phyloP scores from a whole-genome alignment of 2,113 vertebrate species.

The Laticauda laticaudata region DNA sequence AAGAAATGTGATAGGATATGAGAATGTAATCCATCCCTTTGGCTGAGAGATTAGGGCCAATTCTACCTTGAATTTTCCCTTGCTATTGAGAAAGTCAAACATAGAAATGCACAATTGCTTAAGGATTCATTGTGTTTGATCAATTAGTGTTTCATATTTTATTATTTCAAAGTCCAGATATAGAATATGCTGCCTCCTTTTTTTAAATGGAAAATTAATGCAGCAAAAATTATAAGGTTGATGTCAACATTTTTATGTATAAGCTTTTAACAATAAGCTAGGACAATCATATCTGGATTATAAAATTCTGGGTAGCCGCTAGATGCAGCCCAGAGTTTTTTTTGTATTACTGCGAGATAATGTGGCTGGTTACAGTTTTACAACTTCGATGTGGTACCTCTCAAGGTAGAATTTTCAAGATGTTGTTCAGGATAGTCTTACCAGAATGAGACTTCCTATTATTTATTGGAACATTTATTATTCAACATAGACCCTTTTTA shows the following conservation, averaged over 20 bases:
- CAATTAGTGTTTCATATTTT: neutral
- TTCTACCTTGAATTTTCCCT: neutral
- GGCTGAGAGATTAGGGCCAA: neutral
- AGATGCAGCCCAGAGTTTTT: neutral
- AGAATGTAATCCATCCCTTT: neutral
- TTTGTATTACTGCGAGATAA: neutral
- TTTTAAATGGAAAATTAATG: neutral
- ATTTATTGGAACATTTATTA: neutral
- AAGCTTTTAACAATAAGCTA: neutral
- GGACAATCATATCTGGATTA: neutral
- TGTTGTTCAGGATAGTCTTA: neutral
- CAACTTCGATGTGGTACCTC: neutral
- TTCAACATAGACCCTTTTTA: neutral
- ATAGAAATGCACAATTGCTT: neutral
- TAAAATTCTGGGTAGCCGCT: neutral
- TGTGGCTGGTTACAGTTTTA: neutral
- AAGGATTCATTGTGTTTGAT: neutral
- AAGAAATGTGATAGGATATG: neutral
- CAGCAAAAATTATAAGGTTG: neutral
- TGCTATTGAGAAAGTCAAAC: neutral
- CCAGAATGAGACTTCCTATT: slow-evolving; percentile 34
- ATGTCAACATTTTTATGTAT: neutral
- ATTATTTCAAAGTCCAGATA: neutral
- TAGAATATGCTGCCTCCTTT: neutral
- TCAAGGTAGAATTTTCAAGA: neutral